Evolutionary conservation across 1,140 invertebrate genomes (phyloP).

Genomic region (Ips nitidus): DNA sequence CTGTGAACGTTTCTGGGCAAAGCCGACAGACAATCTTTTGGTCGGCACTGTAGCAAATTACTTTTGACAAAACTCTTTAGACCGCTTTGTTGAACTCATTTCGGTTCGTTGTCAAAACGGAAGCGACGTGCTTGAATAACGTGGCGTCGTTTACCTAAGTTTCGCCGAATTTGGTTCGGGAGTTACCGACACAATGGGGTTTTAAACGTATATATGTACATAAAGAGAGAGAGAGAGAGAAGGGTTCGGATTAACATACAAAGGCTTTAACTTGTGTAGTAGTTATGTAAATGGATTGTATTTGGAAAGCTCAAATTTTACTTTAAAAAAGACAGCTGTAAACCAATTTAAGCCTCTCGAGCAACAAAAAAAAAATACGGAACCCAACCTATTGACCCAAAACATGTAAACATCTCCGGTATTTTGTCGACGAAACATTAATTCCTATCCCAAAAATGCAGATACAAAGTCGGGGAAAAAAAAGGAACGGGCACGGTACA

Average conservation of each 20-base stretch:
- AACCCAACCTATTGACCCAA: conserved; percentile 10
- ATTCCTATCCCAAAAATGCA: conserved; percentile 26
- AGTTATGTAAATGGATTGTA: too few species aligned
- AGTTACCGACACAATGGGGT: neutral
- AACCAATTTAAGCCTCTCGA: too few species aligned
- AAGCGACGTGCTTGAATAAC: conserved; percentile 19
- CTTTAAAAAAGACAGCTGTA: too few species aligned
- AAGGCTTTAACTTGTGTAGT: too few species aligned
- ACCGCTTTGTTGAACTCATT: conserved; percentile 18
- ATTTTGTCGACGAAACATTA: conserved; percentile 37
- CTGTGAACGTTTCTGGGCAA: neutral
- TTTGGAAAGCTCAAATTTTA: too few species aligned
- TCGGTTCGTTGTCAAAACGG: conserved; percentile 20
- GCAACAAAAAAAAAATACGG: neutral
- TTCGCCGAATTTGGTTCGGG: conserved; percentile 18
- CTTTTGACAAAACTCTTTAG: conserved; percentile 12
- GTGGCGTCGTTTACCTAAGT: conserved; percentile 12
- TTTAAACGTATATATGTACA: too few species aligned
- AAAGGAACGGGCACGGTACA: conserved; percentile 12
- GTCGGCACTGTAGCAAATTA: conserved; percentile 15
- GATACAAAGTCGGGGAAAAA: conserved; percentile 14
- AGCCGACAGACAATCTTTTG: conserved; percentile 19
- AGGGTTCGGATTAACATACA: too few species aligned
- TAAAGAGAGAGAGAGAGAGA: too few species aligned
- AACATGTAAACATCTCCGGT: conserved; percentile 36